These are phyloP conservation scores for Avahi laniger DNA, from an alignment of 2,797 vertebrate genomes.

Conservation along the genomic window DNA sequence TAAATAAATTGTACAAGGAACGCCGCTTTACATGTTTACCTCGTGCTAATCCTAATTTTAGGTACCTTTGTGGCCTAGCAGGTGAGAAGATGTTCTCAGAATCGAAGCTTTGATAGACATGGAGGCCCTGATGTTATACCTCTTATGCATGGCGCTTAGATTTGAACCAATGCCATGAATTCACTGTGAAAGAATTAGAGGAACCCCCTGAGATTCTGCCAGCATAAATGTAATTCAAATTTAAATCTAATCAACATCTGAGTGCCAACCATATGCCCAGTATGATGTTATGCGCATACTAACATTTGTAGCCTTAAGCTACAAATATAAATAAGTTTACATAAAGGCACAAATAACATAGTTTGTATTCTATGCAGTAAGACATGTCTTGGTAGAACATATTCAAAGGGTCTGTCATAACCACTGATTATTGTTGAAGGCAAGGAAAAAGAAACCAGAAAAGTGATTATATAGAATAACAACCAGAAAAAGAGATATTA, in stretches of 20 bases:
- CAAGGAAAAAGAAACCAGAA: background rate
- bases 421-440: background rate
- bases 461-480: background rate
- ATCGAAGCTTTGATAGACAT: background rate
- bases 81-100: background rate
- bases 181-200: background rate
- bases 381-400: background rate
- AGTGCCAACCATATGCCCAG: background rate
- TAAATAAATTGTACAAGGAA: background rate
- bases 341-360: background rate
- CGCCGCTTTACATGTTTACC: background rate
- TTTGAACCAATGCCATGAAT: background rate
- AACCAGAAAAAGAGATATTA: background rate
- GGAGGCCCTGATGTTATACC: background rate
- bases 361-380: background rate
- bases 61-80: background rate
- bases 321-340: slow-evolving; percentile 21
- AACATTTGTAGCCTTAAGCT: background rate
- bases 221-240: background rate
- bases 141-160: background rate
- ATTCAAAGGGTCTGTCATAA: background rate
- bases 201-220: background rate
- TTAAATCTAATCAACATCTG: background rate
- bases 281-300: background rate
- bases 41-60: background rate